Base-by-base conservation (phyloP, 2,888 invertebrate species). In the Physocephala rufipes region DNA sequence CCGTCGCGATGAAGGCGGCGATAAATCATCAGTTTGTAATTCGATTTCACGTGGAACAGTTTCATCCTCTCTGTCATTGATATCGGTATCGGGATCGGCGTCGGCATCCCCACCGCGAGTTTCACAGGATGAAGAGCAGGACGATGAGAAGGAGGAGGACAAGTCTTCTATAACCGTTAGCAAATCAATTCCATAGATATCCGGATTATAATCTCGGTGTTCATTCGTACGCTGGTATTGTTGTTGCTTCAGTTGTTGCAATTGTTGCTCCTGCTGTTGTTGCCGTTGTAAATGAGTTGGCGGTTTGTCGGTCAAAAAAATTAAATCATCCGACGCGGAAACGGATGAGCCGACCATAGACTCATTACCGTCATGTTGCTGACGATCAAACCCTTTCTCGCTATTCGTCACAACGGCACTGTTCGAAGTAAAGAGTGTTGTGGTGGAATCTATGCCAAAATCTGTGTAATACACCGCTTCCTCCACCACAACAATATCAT, bases 291-390 rank as follows among this genome's bases (percentile, higher is more conserved):
- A 59, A 59, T 59, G 28, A 16, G 30, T 71, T 74, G 77, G 73
- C 73, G 72, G 75, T 73, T 76, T 78, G 28, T 77, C 79, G 24
- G 77, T 78, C 24, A 78, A 75, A 63, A 82, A 82, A 70, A 85
- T 84, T 78, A 85, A 78, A 72, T 84, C 84, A 75, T 84, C 77
- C 73, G 73, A 28, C 67, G 74, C 69, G 65, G 61, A 70, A 51
- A 66, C 64, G 19, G 68, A 64, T 51, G 69, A 61, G 67, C 67
- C 72, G 62, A 71, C 36, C 69, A 67, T n/a, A n/a, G 79, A 76
- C 4, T 71, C 74, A 67, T 75, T 75, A 73, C 74, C 70, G 47
- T 71, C 71, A 61, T 72, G 64, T 49, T 70, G 73, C 53, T 24
- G 63, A 49, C 26, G 63, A 15, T 21, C 26, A 47, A 49, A 16